Evolutionary conservation across 2,888 invertebrate genomes (phyloP).

Genomic region (Drosophila meridionalis): DNA sequence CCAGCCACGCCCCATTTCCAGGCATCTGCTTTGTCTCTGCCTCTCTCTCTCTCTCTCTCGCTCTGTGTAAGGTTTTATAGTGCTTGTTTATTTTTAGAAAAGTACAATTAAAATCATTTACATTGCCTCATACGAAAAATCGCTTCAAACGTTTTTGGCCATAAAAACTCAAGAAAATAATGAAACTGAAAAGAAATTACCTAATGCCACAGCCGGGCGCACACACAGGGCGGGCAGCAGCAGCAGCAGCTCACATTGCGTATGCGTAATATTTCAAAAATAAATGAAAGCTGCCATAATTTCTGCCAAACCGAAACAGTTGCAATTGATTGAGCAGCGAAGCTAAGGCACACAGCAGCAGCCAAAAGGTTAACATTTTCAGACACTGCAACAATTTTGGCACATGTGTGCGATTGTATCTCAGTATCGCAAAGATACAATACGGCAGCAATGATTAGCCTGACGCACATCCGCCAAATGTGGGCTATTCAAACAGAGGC

Average conservation of each 20-base stretch:
- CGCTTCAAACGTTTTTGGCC: conserved; percentile 44
- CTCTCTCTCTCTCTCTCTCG: not conserved
- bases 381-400: conserved; percentile 69
- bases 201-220: conserved; percentile 64
- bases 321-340: conserved; percentile 52
- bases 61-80: conserved; percentile 24
- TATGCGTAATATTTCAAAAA: conserved; percentile 79
- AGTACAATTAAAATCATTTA: conserved; percentile 78
- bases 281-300: conserved; percentile 62
- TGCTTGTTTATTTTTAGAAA: conserved; percentile 43
- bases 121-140: conserved; percentile 47
- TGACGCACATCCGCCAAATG: conserved; percentile 74
- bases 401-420: conserved; percentile 50
- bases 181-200: conserved; percentile 58
- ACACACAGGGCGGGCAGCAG: conserved; percentile 5
- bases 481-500: conserved; percentile 65
- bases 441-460: conserved; percentile 45
- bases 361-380: conserved; percentile 45
- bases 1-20: conserved; percentile 50
- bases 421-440: conserved; percentile 33
- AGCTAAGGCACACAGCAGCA: not conserved
- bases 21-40: conserved; percentile 17
- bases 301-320: conserved; percentile 26
- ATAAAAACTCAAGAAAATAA: conserved; percentile 47
- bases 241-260: conserved; percentile 45